Percentiles rank a stretch among this genome's conserved stretches.
Conservation (phyloP, 2,797 vertebrate species). For the Falco cherrug region DNA sequence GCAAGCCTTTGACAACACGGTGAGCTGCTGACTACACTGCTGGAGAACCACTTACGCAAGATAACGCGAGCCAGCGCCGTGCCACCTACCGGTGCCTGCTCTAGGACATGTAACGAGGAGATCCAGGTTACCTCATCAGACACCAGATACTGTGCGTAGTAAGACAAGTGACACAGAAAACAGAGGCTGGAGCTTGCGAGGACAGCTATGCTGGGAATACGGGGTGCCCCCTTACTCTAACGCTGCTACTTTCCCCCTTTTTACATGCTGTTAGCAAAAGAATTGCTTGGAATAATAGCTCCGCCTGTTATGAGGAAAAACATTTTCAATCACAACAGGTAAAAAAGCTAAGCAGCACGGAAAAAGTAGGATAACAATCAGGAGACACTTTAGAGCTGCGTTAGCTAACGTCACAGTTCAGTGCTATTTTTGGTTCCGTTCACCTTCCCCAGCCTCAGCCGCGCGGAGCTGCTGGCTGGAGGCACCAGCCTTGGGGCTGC, state of each 20-base stretch:
- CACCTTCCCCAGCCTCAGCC: background rate
- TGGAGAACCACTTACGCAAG: background rate
- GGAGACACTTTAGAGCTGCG: background rate
- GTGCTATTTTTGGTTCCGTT: background rate
- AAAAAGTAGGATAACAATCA: background rate
- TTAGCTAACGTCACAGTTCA: background rate
- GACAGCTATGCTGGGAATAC: background rate
- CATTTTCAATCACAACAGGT: background rate
- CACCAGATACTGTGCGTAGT: background rate
- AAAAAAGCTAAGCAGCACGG: background rate
- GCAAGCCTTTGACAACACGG: accelerated
- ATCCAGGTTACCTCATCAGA: background rate
- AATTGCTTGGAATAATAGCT: background rate
- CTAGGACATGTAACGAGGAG: background rate
- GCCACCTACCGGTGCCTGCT: background rate
- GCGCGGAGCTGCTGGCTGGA: background rate
- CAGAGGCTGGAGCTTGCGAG: background rate
- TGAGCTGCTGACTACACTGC: background rate
- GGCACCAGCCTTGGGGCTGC: background rate
- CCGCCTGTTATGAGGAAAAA: background rate
- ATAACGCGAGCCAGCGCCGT: background rate
- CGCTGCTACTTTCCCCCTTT: background rate
- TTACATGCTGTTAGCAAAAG: background rate
- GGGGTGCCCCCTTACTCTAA: background rate
- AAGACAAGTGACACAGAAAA: background rate